Evolutionary conservation across 2,888 invertebrate genomes (phyloP).

Genomic region (Nasonovia ribisnigri): DNA sequence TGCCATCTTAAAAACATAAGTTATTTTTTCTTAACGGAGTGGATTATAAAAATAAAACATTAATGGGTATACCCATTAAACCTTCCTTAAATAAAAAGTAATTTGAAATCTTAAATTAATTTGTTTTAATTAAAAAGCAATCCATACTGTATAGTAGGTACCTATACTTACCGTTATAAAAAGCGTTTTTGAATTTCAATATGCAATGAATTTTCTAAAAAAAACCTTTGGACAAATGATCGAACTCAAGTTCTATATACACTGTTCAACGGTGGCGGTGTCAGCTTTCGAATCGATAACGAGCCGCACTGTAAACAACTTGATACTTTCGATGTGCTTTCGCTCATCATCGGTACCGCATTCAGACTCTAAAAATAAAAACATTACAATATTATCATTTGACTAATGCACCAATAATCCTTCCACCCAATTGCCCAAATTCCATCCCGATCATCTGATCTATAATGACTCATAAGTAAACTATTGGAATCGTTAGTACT

Average conservation of each 20-base stretch:
- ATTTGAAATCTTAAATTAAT: neutral
- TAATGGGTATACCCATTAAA: neutral
- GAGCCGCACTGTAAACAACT: neutral
- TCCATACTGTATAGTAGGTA: neutral
- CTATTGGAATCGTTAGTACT: neutral
- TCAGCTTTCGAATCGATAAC: neutral
- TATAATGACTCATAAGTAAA: neutral
- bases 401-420: neutral
- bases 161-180: neutral
- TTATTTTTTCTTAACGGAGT: neutral
- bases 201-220: neutral
- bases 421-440: neutral
- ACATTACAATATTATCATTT: neutral
- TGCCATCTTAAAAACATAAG: neutral
- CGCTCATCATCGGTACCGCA: neutral
- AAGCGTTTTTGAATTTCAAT: neutral
- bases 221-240: neutral
- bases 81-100: neutral
- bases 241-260: neutral
- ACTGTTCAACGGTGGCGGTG: neutral
- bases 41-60: neutral
- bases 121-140: neutral
- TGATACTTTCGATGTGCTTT: neutral
- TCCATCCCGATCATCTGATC: neutral
- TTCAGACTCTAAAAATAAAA: neutral